Base-by-base conservation (phyloP, 2,797 vertebrate species). In the Perodicticus potto region DNA sequence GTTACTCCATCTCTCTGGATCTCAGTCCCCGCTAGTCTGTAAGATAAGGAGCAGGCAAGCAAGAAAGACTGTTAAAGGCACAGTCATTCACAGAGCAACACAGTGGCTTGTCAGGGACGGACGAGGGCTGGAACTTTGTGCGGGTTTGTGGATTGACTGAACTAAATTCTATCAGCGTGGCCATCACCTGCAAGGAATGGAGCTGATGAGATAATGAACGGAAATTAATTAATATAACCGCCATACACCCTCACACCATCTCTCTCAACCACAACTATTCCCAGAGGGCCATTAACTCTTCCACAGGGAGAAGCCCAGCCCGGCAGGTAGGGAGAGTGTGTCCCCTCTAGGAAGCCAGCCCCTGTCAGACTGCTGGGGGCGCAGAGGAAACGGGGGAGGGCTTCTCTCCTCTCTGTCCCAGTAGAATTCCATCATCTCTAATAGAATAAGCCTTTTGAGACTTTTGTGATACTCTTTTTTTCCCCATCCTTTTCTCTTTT, bases 201-300 rank as follows among this genome's bases (percentile, higher is more conserved):
- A 96, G 49, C 80, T 95, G 96, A 89, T 94, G 80, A 82, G 92
- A 89, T 93, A 96, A 96, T 96, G 95, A 95, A 96, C 96, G 89
- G 89, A 86, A 86, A 83, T 76, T 95, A 96, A 97, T 96, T 97
- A 96, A 91, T 86, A 91, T 55, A 95, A 96, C 82, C 49, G 91
- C 91, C 45, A 93, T 93, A 93, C 65, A 82, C 49, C 93, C 72
- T 96, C 95, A 55, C 94, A 94, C 86, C 80, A 34, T 90, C 70
- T 91, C 74, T 93, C 37, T 84, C 80, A 74, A 81, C 70, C 49
- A 55, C 69, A 83, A 11, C 76, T 63, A 89, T 87, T 91, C 83
- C 65, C 84, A 63, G 76, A 76, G 78, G 86, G 53, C 63, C 78
- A 91, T 92, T 95, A 87, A 90, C 49, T 86, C 77, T 85, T 86